Evolutionary conservation across 2,113 vertebrate species (phyloP).

Genomic region (Cinclus mexicanus): DNA sequence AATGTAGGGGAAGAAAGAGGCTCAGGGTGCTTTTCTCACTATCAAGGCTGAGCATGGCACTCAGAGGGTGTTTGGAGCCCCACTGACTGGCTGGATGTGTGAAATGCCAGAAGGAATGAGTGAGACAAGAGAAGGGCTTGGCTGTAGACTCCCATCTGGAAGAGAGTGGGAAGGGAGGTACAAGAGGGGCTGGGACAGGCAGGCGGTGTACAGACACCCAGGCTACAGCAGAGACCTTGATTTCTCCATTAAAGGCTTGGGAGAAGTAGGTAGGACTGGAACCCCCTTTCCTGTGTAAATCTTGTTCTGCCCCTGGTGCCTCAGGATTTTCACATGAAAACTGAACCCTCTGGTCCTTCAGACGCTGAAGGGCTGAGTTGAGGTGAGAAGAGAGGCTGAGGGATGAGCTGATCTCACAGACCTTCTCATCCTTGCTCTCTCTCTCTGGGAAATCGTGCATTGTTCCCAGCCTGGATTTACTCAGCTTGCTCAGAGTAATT

Average conservation of each 20-base stretch:
- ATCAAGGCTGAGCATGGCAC: not conserved
- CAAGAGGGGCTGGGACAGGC: not conserved
- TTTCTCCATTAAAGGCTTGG: not conserved
- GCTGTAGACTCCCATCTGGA: fast-evolving
- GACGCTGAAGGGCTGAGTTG: not conserved
- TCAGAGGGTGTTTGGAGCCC: not conserved
- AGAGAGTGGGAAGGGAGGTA: not conserved
- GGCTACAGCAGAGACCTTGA: not conserved
- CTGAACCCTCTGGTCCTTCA: fast-evolving
- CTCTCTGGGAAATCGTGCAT: not conserved
- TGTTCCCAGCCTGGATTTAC: not conserved
- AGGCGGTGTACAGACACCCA: not conserved
- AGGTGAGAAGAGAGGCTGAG: not conserved
- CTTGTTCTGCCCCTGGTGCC: not conserved
- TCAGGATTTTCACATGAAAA: not conserved
- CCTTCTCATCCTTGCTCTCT: not conserved
- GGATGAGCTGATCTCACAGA: not conserved
- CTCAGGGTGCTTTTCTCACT: not conserved
- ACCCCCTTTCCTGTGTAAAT: not conserved
- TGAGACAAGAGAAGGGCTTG: not conserved
- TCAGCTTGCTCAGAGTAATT: not conserved
- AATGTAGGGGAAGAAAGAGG: not conserved
- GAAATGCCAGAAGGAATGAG: not conserved
- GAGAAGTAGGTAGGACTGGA: not conserved
- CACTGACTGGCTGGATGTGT: fast-evolving